Conservation (phyloP, 2,888 invertebrate genomes). For the Nephrotoma flavescens region DNA sequence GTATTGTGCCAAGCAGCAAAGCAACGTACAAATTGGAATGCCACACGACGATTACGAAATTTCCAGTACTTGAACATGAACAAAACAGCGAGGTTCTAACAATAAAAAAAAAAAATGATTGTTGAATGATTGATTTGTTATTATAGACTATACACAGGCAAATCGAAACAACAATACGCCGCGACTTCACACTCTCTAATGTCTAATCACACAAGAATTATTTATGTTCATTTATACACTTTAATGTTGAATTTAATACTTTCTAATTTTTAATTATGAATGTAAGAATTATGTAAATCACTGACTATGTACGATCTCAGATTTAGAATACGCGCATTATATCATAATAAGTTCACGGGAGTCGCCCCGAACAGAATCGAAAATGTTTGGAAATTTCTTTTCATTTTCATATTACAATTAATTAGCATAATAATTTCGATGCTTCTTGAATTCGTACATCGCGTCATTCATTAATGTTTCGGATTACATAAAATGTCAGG, state of each 20-base stretch:
- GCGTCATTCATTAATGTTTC: background rate
- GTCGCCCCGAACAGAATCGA: background rate
- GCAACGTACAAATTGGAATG: background rate
- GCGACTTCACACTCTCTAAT: background rate
- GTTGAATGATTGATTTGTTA: background rate
- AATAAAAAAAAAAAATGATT: background rate
- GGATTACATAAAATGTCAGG: background rate
- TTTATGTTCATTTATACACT: background rate
- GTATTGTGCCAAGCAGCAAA: background rate
- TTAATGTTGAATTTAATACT: background rate
- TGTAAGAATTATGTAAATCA: background rate
- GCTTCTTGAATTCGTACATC: background rate
- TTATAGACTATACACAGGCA: background rate
- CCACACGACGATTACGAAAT: background rate
- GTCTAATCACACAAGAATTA: background rate
- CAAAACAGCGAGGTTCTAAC: background rate
- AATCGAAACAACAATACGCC: background rate
- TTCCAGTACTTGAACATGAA: background rate
- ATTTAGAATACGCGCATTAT: background rate
- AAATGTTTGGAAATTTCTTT: background rate
- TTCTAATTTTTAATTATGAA: background rate
- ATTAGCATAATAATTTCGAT: background rate
- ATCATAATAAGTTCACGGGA: background rate
- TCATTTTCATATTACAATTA: background rate
- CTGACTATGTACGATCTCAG: background rate